phyloP scores from a whole-genome alignment of 2,888 invertebrate species.

The Caenorhabditis sp. region DNA sequence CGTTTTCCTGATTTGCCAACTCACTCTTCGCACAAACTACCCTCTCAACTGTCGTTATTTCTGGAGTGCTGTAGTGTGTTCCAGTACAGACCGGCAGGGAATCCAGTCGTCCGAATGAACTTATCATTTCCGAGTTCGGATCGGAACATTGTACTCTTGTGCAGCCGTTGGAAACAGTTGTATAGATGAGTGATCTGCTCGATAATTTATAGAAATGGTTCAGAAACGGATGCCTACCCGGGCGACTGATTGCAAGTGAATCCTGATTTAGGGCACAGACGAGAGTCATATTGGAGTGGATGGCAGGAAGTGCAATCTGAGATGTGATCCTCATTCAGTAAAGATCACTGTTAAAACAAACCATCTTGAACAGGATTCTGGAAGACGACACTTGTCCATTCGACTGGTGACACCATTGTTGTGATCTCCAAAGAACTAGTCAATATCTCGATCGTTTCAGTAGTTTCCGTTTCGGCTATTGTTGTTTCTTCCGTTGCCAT shows the following conservation, averaged over 20 bases:
- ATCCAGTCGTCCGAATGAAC: background rate
- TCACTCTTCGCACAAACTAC: conserved; percentile 23
- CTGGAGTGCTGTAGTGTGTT: conserved; percentile 13
- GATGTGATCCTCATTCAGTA: background rate
- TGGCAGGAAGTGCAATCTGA: conserved; percentile 7
- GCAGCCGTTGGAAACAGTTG: conserved; percentile 16
- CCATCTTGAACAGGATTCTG: too few species aligned
- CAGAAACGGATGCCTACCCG: background rate
- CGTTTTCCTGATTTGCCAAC: background rate
- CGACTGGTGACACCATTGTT: too few species aligned
- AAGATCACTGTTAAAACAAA: background rate
- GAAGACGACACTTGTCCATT: too few species aligned
- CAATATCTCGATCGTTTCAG: too few species aligned
- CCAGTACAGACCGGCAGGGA: conserved; percentile 25
- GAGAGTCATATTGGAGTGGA: background rate
- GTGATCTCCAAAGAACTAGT: too few species aligned
- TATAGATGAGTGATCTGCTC: conserved; percentile 7
- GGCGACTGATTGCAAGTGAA: conserved; percentile 3
- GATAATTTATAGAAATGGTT: background rate
- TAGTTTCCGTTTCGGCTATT: too few species aligned
- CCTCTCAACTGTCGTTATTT: background rate
- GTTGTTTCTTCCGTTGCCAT: too few species aligned
- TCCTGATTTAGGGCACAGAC: conserved; percentile 1
- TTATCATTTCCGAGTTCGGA: conserved; percentile 1
- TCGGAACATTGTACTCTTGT: conserved; percentile 16